These are phyloP conservation scores for Eufriesea mexicana DNA, from an alignment of 1,140 invertebrate genomes.

Conservation along the genomic window DNA sequence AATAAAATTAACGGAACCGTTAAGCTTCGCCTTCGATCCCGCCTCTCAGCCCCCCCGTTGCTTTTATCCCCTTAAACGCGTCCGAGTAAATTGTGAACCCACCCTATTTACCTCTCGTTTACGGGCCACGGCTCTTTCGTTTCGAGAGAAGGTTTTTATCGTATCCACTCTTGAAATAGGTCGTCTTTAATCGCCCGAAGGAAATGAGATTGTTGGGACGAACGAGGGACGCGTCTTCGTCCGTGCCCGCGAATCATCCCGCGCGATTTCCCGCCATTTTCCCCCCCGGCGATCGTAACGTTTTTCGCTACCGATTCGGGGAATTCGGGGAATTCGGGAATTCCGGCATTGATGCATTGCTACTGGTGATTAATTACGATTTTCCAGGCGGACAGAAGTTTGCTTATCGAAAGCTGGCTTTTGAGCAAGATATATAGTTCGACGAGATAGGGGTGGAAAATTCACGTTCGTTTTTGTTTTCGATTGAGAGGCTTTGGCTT, in stretches of 20 bases:
- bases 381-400: not conserved
- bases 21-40: not conserved
- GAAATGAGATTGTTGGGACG: constrained; percentile 38
- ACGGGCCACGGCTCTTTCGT: constrained; percentile 25
- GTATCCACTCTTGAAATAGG: constrained; percentile 2
- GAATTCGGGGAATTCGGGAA: not conserved
- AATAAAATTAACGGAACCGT: not conserved
- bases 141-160: constrained; percentile 32
- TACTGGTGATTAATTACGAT: not conserved
- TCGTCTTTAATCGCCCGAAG: constrained; percentile 41
- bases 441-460: not conserved
- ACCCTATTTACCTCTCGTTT: constrained; percentile 22
- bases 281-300: not conserved
- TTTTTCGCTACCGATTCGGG: not conserved
- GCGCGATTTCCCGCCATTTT: not conserved
- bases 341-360: not conserved
- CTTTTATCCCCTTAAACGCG: constrained; percentile 29
- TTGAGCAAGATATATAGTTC: not conserved
- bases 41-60: not conserved
- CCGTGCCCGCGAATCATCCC: not conserved
- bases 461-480: no score
- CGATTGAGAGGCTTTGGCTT: no score
- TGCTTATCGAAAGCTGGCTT: not conserved
- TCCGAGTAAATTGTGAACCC: constrained; percentile 28
- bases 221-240: not conserved